Evolutionary conservation across 1,140 invertebrate genomes (phyloP), one percentile per base, ranked within the genome.

Genomic region (Bombus soroeensis): DNA sequence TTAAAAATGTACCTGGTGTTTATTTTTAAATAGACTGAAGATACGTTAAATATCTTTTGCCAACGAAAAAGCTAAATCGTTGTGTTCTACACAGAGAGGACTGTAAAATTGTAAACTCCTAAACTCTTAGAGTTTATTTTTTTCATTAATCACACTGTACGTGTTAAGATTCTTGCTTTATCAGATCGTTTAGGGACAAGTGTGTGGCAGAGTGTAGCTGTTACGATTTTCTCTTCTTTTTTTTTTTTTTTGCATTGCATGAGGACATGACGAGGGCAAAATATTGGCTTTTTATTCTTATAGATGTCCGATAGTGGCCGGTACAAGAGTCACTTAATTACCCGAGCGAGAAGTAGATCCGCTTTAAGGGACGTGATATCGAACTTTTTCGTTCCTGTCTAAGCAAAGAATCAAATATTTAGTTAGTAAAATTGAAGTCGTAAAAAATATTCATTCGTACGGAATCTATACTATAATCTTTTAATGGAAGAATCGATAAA

Each of bases 311-410:
- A 81, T 81, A 74, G 41, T 72, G 37, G 12, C 47, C 2, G 13
- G 41, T 41, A 81, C 32, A 37, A 73, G 22, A 53, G n/a, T 43
- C 57, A 25, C 28, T 81, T 70, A 59, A 81, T 59, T 73, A 81
- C 32, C 15, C 3, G 18, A 37, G 22, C 37, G n/a, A 73, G 53
- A 43, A 73, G 41, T 37, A 41, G 15, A 59, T 73, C 37, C 32
- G 12, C 15, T 32, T 71, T 25, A 18, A 34, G 12, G 25, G 37
- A 37, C 3, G 15, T 28, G 37, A 39, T 32, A 25, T 32, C 13
- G 25, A 15, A 41, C 5, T 71, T 71, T 15, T 15, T 41, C 13
- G 25, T 22, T 53, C 0, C 25, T 28, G 12, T 57, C 18, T 9
- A 15, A 41, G 25, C 3, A 4, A 68, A 13, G 15, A 12, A 5